phyloP scores from a whole-genome alignment of 2,113 vertebrate genomes.

The Galemys pyrenaicus region DNA sequence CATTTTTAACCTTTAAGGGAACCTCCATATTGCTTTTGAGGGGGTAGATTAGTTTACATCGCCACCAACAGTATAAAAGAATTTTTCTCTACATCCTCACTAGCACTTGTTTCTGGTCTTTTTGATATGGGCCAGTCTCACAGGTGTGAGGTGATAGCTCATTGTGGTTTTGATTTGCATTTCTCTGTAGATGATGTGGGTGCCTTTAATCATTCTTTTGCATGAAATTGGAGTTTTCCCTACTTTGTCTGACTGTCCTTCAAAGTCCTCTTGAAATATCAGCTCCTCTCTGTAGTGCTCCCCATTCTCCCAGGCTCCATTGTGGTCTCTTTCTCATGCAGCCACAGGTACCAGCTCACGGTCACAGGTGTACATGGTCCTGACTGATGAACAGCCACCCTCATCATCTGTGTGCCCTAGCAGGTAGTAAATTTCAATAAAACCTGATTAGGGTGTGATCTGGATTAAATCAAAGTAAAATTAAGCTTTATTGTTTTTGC shows the following conservation, averaged over 20 bases:
- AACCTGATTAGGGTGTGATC: background rate
- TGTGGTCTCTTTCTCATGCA: rapidly evolving
- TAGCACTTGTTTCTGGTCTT: too few relatives aligned
- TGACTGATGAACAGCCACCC: rapidly evolving
- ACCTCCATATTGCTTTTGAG: too few relatives aligned
- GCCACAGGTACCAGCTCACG: rapidly evolving
- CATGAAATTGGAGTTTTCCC: background rate
- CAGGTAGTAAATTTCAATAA: background rate
- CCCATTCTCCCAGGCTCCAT: background rate
- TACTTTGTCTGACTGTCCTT: background rate
- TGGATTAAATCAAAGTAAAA: background rate
- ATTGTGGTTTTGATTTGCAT: background rate
- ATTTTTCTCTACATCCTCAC: too few relatives aligned
- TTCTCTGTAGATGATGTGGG: background rate
- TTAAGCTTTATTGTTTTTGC: background rate
- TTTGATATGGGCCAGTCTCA: too few relatives aligned
- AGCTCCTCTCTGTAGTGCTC: background rate
- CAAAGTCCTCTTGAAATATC: background rate
- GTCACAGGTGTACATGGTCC: too few relatives aligned
- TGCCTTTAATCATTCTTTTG: background rate
- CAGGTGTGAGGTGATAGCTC: too few relatives aligned
- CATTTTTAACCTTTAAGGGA: too few relatives aligned
- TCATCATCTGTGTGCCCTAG: background rate
- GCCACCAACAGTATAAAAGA: too few relatives aligned
- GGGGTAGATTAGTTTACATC: too few relatives aligned